Evolutionary conservation across 2,888 invertebrate genomes (phyloP).

Genomic region (Eupithecia subfuscata): DNA sequence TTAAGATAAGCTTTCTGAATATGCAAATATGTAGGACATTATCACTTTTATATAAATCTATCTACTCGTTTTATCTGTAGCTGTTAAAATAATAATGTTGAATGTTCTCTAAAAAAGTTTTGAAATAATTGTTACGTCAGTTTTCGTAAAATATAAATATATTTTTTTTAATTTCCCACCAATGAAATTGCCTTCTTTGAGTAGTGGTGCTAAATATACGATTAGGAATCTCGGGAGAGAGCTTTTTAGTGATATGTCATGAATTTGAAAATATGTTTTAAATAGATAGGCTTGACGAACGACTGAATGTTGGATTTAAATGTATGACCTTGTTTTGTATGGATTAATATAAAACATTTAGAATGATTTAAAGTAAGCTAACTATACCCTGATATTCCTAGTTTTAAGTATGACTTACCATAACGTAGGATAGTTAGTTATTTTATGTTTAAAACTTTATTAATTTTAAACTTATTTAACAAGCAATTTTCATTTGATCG

Average conservation of each 20-base stretch:
- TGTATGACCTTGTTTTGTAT: conserved; percentile 33
- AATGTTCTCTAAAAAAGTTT: not conserved
- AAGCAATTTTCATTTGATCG: conserved; percentile 62
- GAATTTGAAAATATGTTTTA: conserved; percentile 31
- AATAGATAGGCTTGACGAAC: conserved; percentile 24
- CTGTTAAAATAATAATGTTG: not conserved
- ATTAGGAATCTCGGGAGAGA: conserved; percentile 40
- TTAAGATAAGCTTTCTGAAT: conserved; percentile 59
- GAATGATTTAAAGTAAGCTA: conserved; percentile 30
- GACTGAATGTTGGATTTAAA: conserved; percentile 37
- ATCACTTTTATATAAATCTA: not conserved
- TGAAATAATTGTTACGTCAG: not conserved
- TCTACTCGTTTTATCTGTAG: not conserved
- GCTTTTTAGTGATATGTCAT: conserved; percentile 40
- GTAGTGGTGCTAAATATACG: conserved; percentile 56
- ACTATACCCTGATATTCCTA: conserved; percentile 30
- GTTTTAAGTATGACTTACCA: conserved; percentile 40
- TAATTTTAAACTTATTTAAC: conserved; percentile 69
- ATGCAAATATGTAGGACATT: not conserved
- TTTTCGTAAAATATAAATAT: not conserved
- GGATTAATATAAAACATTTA: conserved; percentile 32
- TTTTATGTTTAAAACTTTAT: conserved; percentile 36
- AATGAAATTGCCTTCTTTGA: conserved; percentile 48
- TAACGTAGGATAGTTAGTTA: conserved; percentile 40
- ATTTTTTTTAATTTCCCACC: conserved; percentile 52